Conservation (phyloP, 2,113 vertebrate species). For the Mola mola region DNA sequence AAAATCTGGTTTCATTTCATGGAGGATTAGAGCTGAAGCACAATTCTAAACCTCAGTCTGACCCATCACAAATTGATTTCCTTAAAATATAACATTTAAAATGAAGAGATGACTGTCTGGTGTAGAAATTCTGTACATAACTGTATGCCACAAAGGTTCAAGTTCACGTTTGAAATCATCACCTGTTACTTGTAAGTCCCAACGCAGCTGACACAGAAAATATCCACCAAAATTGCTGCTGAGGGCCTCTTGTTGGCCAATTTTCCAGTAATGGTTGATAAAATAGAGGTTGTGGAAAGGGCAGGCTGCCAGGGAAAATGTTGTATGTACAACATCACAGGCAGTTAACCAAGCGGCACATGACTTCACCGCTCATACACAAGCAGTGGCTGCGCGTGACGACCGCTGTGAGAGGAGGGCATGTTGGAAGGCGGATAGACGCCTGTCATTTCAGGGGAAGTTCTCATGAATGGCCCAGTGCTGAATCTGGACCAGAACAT, state of each 20-base stretch:
- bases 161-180: no score
- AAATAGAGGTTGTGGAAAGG: slow-evolving; percentile 58
- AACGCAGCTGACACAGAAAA: slow-evolving; percentile 17
- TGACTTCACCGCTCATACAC: slow-evolving; percentile 17
- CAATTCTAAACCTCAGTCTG: no score
- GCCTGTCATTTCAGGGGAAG: slow-evolving; percentile 15
- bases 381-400: slow-evolving; percentile 22
- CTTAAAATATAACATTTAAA: no score
- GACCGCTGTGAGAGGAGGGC: slow-evolving; percentile 33
- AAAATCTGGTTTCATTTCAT: no score
- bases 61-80: no score
- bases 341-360: slow-evolving; percentile 45
- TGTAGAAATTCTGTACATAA: no score
- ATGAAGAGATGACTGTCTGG: no score
- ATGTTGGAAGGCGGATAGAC: slow-evolving; percentile 1
- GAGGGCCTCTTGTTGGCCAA: slow-evolving; percentile 35
- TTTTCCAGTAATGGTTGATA: slow-evolving; percentile 62
- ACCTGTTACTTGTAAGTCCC: no score
- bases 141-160: no score
- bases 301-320: slow-evolving; percentile 53
- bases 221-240: slow-evolving; percentile 46
- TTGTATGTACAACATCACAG: slow-evolving; percentile 50
- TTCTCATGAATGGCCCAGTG: slow-evolving; percentile 53
- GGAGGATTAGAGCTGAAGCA: no score
- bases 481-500: slow-evolving; percentile 53